Evolutionary conservation across 2,888 invertebrate species (phyloP), one percentile per base, ranked within the genome.

Genomic region (Thymelicus acteon): DNA sequence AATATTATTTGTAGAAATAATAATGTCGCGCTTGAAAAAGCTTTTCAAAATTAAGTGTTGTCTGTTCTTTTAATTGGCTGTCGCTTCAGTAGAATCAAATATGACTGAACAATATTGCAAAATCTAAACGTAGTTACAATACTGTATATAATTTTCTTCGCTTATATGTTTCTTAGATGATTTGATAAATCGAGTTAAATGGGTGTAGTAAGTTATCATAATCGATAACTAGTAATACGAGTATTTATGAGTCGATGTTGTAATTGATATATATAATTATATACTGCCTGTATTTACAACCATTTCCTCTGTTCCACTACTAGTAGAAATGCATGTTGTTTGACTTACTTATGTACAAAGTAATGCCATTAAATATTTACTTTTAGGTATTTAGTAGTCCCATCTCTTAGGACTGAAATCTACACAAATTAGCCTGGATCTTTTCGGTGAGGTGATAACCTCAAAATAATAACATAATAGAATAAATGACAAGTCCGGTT

Each of bases 281-380:
- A 48, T 60, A 72, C 40, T 72, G 52, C 62, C 52, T 67, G 69
- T 80, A 75, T 79, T 74, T 78, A 82, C 92, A 92, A 93, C 92
- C 93, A 92, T 92, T 92, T 92, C 80, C 80, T 93, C 92, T 93
- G 92, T 92, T 87, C 77, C 72, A 88, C 87, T 88, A 88, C 87
- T 73, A 72, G 68, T 87, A 83, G 7, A 47, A 47, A 48, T 54
- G 60, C 48, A 64, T 67, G 60, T 13, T 57, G 10, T 31, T 31
- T 7, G 10, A 24, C 24, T 40, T 40, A 10, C 8, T 40, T 40
- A 40, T 7, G 40, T 7, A 10, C 40, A 40, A 40, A 40, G 10
- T 40, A 40, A 7, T 7, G 7, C 10, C 40, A 40, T 5, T 31
- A 5, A 31, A 3, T 31, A 31, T 31, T 31, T 31, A 31, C 31